Conservation (phyloP, 2,888 invertebrate species). For the Limnephilus rhombicus region DNA sequence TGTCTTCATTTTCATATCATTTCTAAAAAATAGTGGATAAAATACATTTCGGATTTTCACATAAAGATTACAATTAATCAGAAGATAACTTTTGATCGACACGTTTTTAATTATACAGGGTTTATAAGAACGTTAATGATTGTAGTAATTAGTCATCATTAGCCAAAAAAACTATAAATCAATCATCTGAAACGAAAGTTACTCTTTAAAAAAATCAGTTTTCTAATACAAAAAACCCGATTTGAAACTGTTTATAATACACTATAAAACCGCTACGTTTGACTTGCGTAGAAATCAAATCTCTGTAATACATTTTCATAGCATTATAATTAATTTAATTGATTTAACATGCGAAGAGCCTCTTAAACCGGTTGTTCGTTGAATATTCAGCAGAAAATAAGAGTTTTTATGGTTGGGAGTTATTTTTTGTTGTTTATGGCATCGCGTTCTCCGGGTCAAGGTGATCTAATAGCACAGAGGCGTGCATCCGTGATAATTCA, state of each 20-base stretch:
- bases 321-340: slow-evolving; percentile 7
- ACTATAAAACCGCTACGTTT: neutral
- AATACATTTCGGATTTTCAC: too few relatives aligned
- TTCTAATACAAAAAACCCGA: neutral
- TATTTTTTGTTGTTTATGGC: neutral
- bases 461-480: slow-evolving; percentile 26
- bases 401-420: slow-evolving; percentile 16
- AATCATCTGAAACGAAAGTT: neutral
- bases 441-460: slow-evolving; percentile 46
- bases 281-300: neutral
- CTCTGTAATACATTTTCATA: neutral
- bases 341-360: neutral
- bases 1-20: too few relatives aligned
- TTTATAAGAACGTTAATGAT: too few relatives aligned
- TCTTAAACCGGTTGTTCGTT: neutral
- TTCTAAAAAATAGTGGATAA: too few relatives aligned
- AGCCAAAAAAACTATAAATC: neutral
- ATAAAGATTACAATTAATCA: too few relatives aligned
- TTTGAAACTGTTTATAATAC: neutral
- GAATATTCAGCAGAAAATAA: slow-evolving; percentile 43
- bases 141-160: neutral
- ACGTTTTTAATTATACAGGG: too few relatives aligned
- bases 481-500: slow-evolving; percentile 32
- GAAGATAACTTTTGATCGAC: too few relatives aligned
- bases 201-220: neutral